Conservation (phyloP, 1,140 invertebrate species). For the Philopotamus ludificatus region DNA sequence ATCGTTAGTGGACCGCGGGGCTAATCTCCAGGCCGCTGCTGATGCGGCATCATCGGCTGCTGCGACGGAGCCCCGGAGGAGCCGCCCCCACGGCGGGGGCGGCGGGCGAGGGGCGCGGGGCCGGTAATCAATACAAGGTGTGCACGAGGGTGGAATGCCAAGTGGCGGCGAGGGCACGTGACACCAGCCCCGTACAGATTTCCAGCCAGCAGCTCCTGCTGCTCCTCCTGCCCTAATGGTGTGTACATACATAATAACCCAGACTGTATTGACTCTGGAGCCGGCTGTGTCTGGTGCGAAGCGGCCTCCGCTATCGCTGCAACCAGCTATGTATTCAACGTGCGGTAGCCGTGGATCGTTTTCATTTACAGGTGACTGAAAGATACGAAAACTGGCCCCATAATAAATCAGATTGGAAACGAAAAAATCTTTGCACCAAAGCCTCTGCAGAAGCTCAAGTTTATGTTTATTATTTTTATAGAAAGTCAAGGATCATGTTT, state of each 20-base stretch:
- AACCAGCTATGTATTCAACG: too few relatives aligned
- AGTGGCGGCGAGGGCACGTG: constrained; percentile 16
- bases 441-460: too few relatives aligned
- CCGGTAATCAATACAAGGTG: constrained; percentile 42
- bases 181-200: constrained; percentile 30
- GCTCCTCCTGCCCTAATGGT: constrained; percentile 17
- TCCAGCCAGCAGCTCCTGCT: constrained; percentile 19
- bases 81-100: constrained; percentile 1
- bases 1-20: not conserved
- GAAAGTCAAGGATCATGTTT: too few relatives aligned
- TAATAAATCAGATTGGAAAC: too few relatives aligned
- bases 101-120: constrained; percentile 18
- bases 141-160: constrained; percentile 37
- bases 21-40: constrained; percentile 4
- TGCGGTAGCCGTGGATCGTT: too few relatives aligned
- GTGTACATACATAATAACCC: constrained; percentile 9
- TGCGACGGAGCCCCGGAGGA: not conserved
- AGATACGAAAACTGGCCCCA: too few relatives aligned
- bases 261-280: not conserved
- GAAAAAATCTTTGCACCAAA: too few relatives aligned
- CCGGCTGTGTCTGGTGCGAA: too few relatives aligned
- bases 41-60: constrained; percentile 1
- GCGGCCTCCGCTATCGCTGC: too few relatives aligned
- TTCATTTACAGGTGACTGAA: too few relatives aligned
- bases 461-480: too few relatives aligned